Evolutionary conservation across 2,797 vertebrate genomes (phyloP).

Genomic region (Arrhamphus sclerolepis): DNA sequence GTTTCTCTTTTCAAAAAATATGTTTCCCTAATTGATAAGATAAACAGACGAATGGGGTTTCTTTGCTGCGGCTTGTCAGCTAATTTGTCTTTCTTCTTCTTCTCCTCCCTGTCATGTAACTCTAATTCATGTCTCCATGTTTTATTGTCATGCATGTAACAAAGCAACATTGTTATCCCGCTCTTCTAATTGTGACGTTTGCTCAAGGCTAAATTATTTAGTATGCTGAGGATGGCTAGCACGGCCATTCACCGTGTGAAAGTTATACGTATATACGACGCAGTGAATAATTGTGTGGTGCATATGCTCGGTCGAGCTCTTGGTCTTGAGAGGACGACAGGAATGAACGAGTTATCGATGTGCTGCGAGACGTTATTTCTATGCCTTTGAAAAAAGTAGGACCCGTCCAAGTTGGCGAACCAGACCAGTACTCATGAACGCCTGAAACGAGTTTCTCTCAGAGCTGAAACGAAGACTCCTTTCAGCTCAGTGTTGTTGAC

Average conservation of each 20-base stretch:
- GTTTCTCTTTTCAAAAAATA: constrained; percentile 78
- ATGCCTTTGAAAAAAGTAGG: too few relatives aligned
- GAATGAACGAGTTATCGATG: too few relatives aligned
- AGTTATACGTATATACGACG: too few relatives aligned
- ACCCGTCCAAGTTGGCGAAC: too few relatives aligned
- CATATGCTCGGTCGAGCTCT: too few relatives aligned
- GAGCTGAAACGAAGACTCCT: too few relatives aligned
- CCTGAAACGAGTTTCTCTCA: too few relatives aligned
- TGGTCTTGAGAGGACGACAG: too few relatives aligned
- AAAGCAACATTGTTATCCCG: constrained; percentile 68
- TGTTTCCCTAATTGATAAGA: constrained; percentile 79
- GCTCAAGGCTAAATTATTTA: constrained; percentile 72
- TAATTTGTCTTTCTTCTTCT: constrained; percentile 35
- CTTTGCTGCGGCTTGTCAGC: constrained; percentile 53
- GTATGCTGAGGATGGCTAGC: constrained; percentile 52
- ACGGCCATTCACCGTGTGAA: background rate
- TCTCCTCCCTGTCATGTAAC: constrained; percentile 42
- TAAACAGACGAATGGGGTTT: constrained; percentile 65
- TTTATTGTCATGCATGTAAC: constrained; percentile 63
- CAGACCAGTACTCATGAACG: too few relatives aligned
- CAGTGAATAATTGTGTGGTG: too few relatives aligned
- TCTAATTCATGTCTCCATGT: constrained; percentile 60
- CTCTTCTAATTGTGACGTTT: constrained; percentile 71
- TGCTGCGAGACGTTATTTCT: too few relatives aligned
- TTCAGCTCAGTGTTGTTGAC: too few relatives aligned